A percentile compares a stretch with the other conserved stretches of the same genome.
Conservation (phyloP, 37 sponge, comb jelly and placozoan genomes). For the Cladorhizidae sp. region DNA sequence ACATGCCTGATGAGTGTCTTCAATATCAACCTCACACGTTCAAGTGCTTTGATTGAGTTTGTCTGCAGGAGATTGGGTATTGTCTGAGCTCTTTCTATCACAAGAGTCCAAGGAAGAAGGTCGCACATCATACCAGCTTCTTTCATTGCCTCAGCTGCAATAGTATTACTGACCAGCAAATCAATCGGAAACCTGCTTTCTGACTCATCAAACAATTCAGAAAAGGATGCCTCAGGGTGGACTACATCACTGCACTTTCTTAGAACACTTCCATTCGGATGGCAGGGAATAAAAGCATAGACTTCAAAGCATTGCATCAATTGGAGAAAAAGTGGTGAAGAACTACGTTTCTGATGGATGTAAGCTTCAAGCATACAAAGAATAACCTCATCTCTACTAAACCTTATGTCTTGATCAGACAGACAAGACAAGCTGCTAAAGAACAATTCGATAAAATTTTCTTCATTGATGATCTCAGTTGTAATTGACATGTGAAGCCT, state of each 20-base stretch:
- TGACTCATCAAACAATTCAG: too few species aligned
- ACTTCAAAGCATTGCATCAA: too few species aligned
- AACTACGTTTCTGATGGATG: background rate
- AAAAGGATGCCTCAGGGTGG: too few species aligned
- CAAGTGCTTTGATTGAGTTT: conserved; percentile 25
- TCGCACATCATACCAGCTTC: conserved; percentile 31
- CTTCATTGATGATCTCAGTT: too few species aligned
- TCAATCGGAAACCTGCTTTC: conserved; percentile 38
- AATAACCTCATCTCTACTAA: conserved; percentile 20
- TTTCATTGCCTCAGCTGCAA: conserved; percentile 8
- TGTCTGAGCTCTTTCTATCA: conserved; percentile 37
- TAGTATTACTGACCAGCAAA: background rate
- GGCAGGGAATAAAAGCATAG: too few species aligned
- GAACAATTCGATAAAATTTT: background rate
- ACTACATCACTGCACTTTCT: conserved; percentile 21
- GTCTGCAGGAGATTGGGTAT: background rate
- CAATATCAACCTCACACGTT: conserved; percentile 20
- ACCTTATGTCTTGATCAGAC: too few species aligned
- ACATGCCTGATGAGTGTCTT: background rate
- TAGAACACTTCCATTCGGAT: conserved; percentile 41
- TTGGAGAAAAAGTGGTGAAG: background rate
- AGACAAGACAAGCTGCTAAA: conserved; percentile 5
- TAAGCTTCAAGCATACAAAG: conserved; percentile 24
- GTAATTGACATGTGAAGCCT: too few species aligned
- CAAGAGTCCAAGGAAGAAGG: conserved; percentile 5